Evolutionary conservation across 1,140 invertebrate genomes (phyloP).

Genomic region (Brachionus koreanus): DNA sequence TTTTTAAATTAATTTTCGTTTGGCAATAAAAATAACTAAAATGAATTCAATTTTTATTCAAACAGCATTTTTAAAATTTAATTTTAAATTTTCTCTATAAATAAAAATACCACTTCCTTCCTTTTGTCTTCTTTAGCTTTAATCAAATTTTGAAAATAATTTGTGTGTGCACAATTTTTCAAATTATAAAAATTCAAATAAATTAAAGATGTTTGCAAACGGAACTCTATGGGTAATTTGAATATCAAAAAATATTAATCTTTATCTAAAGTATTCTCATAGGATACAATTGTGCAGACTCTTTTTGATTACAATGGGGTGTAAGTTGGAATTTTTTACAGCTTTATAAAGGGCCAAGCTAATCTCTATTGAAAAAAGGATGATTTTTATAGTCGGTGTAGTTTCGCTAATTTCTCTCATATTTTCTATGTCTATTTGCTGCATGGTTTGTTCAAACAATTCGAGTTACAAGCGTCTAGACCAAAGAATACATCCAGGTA

Average conservation of each 20-base stretch:
- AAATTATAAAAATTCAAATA: not conserved
- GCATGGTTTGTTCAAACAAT: not conserved
- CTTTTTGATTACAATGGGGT: slow-evolving; percentile 12
- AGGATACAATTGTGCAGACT: not conserved
- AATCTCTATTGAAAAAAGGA: not conserved
- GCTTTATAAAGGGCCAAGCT: not conserved
- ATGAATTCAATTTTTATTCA: too few species aligned
- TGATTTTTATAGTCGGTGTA: not conserved
- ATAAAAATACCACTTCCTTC: not conserved
- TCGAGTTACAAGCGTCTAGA: not conserved
- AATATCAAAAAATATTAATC: not conserved
- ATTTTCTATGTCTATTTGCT: not conserved
- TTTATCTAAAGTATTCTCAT: not conserved
- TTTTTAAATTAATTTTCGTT: not conserved
- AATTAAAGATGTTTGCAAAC: not conserved
- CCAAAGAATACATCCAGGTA: slow-evolving; percentile 27
- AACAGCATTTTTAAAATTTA: too few species aligned
- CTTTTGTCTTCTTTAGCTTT: not conserved
- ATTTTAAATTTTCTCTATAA: not conserved
- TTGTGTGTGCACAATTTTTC: not conserved
- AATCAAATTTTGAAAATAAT: not conserved
- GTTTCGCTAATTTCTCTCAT: not conserved
- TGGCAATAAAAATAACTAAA: not conserved
- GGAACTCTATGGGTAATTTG: not conserved
- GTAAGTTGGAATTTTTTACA: not conserved